Conservation (phyloP, 92 coral and sea anemone species). For the Actinernus sp. region DNA sequence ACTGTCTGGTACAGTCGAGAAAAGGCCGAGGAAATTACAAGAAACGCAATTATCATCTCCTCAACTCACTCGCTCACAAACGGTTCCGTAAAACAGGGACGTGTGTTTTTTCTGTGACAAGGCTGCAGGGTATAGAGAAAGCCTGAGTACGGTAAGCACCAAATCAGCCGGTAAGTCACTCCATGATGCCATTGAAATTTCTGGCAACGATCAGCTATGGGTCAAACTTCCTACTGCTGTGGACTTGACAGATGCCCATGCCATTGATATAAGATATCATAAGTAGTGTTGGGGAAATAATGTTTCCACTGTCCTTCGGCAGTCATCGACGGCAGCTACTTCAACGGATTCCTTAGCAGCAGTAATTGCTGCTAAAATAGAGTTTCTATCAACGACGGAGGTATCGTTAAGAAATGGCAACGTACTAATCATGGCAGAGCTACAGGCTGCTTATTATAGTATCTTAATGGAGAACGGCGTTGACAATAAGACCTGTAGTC, state of each 20-base stretch:
- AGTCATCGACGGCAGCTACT: slow-evolving; percentile 7
- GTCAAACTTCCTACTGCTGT: slow-evolving; percentile 28
- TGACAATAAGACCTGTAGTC: slow-evolving; percentile 3
- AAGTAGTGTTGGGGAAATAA: too few relatives aligned
- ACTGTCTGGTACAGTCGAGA: too few relatives aligned
- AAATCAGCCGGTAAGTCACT: slow-evolving; percentile 31
- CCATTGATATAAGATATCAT: slow-evolving; percentile 20
- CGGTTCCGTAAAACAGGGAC: slow-evolving; percentile 30
- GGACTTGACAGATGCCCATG: slow-evolving; percentile 13
- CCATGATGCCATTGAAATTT: slow-evolving; percentile 11
- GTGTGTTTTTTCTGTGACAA: slow-evolving; percentile 29
- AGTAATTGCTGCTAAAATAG: slow-evolving; percentile 25
- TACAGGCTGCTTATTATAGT: slow-evolving; percentile 24
- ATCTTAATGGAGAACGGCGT: slow-evolving; percentile 22
- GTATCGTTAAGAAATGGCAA: slow-evolving; percentile 31
- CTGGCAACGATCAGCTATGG: slow-evolving; percentile 12
- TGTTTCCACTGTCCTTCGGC: too few relatives aligned
- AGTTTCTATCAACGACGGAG: slow-evolving; percentile 26
- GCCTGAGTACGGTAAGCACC: slow-evolving; percentile 19
- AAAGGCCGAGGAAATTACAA: too few relatives aligned
- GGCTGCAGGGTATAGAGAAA: slow-evolving; percentile 27
- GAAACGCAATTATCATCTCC: too few relatives aligned
- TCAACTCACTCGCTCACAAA: slow-evolving; percentile 28
- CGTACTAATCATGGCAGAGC: slow-evolving; percentile 18
- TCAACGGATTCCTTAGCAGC: slow-evolving; percentile 5